Conservation (phyloP, 1,140 invertebrate genomes). For the Cyclargus thomasi region DNA sequence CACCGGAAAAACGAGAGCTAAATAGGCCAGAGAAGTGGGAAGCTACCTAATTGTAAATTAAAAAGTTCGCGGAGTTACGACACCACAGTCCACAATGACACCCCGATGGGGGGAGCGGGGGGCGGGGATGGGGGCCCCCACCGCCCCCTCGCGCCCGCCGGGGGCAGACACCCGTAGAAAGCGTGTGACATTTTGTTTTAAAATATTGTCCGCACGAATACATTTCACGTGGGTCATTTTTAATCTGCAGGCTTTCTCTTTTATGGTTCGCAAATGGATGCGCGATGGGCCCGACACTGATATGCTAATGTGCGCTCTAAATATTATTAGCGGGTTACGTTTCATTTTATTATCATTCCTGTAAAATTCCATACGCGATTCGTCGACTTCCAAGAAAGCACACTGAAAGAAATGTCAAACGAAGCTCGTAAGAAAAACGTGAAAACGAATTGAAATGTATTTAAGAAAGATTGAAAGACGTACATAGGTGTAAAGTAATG, state of each 20-base stretch:
- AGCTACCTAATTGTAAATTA: conserved; percentile 75
- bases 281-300: conserved; percentile 23
- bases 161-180: conserved; percentile 66
- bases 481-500: too few relatives aligned
- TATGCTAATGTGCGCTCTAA: conserved; percentile 25
- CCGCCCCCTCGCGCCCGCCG: conserved; percentile 32
- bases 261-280: conserved; percentile 41
- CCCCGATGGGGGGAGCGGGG: conserved; percentile 45
- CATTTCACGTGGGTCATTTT: conserved; percentile 70
- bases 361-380: too few relatives aligned
- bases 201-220: conserved; percentile 73
- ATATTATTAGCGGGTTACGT: neutral
- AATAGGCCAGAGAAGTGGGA: conserved; percentile 74
- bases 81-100: conserved; percentile 73
- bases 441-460: too few relatives aligned
- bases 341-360: too few relatives aligned
- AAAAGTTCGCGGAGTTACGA: conserved; percentile 74
- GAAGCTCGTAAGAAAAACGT: too few relatives aligned
- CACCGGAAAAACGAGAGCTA: conserved; percentile 69
- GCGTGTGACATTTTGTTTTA: conserved; percentile 75
- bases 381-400: too few relatives aligned
- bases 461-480: too few relatives aligned
- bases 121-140: conserved; percentile 22
- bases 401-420: too few relatives aligned
- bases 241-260: conserved; percentile 64